These are phyloP conservation scores for Drosophila kohkoa DNA, from an alignment of 1,140 invertebrate genomes.

Conservation along the genomic window DNA sequence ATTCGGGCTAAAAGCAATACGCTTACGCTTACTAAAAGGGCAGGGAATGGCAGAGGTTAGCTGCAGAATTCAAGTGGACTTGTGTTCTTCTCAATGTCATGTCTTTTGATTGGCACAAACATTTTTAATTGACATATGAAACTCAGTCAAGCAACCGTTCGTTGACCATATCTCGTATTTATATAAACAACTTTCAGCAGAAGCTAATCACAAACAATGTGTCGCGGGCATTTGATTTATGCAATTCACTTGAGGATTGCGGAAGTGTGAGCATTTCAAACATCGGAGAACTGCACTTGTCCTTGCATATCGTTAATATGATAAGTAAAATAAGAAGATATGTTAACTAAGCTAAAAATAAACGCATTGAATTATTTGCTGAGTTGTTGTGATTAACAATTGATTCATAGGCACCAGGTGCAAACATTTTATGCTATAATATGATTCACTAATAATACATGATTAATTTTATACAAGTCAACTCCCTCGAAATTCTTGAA, in stretches of 20 bases:
- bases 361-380: conserved; percentile 63
- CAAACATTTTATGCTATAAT: conserved; percentile 11
- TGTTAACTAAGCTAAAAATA: conserved; percentile 34
- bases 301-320: conserved; percentile 47
- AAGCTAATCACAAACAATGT: conserved; percentile 48
- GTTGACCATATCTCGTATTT: conserved; percentile 35
- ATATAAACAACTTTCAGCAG: conserved; percentile 13
- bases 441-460: neutral
- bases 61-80: conserved; percentile 30
- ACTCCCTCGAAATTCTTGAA: neutral
- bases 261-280: conserved; percentile 44
- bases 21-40: conserved; percentile 58
- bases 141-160: conserved; percentile 12
- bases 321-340: conserved; percentile 27
- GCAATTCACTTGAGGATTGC: conserved; percentile 56
- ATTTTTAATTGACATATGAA: conserved; percentile 75
- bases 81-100: conserved; percentile 8
- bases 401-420: conserved; percentile 18
- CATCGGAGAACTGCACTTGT: conserved; percentile 2
- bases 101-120: conserved; percentile 35
- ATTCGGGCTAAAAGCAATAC: conserved; percentile 47
- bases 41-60: conserved; percentile 73
- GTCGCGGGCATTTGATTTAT: conserved; percentile 48
- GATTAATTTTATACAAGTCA: conserved; percentile 3
- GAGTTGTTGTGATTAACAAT: conserved; percentile 41